These are phyloP conservation scores for Tiliacea aurago DNA, from an alignment of 2,888 invertebrate genomes.

Conservation along the genomic window DNA sequence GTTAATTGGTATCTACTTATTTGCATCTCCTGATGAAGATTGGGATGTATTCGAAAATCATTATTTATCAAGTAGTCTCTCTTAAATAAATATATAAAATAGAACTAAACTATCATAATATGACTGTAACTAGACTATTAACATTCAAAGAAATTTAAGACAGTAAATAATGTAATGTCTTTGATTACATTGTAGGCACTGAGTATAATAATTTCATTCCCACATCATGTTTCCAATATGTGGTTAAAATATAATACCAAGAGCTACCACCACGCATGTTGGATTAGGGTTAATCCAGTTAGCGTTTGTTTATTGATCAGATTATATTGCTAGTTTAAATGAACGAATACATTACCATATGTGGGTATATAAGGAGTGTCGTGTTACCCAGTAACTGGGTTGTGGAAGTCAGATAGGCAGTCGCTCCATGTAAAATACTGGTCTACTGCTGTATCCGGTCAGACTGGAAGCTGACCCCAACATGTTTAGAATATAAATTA, in stretches of 20 bases:
- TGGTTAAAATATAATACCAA: conserved; percentile 43
- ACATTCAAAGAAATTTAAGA: too few relatives aligned
- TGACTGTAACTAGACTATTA: not conserved
- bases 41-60: not conserved
- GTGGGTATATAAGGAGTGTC: not conserved
- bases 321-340: conserved; percentile 34
- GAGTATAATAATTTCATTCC: conserved; percentile 17
- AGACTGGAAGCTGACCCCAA: not conserved
- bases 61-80: not conserved
- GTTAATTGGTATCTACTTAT: not conserved
- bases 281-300: conserved; percentile 50
- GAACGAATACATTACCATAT: conserved; percentile 25
- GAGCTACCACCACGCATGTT: conserved; percentile 16
- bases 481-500: not conserved
- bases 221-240: conserved; percentile 42
- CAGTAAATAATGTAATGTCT: too few relatives aligned
- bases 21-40: not conserved
- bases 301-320: conserved; percentile 47
- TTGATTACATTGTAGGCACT: not conserved
- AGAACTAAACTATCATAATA: not conserved
- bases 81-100: not conserved
- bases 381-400: not conserved
- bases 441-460: not conserved
- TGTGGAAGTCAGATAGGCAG: not conserved
- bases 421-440: not conserved